Base-by-base conservation (phyloP, 2,113 vertebrate species). In the Osmerus mordax region DNA sequence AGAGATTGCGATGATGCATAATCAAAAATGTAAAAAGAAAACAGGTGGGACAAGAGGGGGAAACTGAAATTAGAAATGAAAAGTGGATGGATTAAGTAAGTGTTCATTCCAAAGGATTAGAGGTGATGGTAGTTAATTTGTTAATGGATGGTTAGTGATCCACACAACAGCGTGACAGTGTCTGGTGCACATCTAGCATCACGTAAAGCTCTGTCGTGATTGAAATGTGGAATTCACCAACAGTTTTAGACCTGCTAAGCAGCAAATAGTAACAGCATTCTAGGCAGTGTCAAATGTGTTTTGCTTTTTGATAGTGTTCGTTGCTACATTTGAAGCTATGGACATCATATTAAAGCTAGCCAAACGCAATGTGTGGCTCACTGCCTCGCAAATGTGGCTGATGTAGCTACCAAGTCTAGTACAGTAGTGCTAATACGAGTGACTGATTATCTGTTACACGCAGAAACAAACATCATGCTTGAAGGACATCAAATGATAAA, bases 1-100 rank as follows among this genome's bases (percentile, higher is more conserved):
- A 92, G 87, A 91, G 87, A 93, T 92, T 78, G 86, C 91, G 91
- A 91, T 78, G 88, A 93, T 89, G 92, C 81, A 88, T 92, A 92
- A 95, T 94, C 89, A 88, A 83, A 92, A 92, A 93, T 90, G 92
- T 92, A 74, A 71, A 74, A 85, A 72, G 63, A 82, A 86, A 82
- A 78, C 67, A 76, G 86, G 91, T 91, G 89, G 88, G 89, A 90
- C 89, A 93, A 91, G 80, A 83, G 55, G 70, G 80, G 66, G 89
- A 90, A 88, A 91, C 76, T 86, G 73, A 91, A 90, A 92, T 87
- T 88, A 89, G 86, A 91, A 87, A 88, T 83, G 84, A 89, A 90
- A 87, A 75, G 86, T 87, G 77, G 83, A 90, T 86, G 78, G 74
- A 81, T 84, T 80, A 81, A 80, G 63, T 61, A 58, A 84, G 74